Percentiles rank a stretch among this genome's conserved stretches.
These are phyloP conservation scores for Acanthoscelides obtectus DNA, from an alignment of 2,888 invertebrate genomes.

Conservation along the genomic window DNA sequence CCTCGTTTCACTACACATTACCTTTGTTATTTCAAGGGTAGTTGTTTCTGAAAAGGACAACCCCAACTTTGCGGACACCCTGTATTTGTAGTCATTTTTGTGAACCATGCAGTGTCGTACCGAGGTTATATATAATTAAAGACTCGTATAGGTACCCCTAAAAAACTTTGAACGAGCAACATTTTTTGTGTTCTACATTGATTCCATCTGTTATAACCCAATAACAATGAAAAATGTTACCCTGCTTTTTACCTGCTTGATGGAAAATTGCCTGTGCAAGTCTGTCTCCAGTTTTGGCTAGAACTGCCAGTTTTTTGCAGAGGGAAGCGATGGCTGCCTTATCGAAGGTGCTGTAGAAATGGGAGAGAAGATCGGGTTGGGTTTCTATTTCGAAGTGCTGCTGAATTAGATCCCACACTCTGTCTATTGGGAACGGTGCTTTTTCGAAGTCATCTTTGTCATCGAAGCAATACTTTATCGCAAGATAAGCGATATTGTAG, in stretches of 20 bases:
- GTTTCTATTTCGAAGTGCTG: slow-evolving; percentile 70
- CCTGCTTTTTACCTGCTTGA: slow-evolving; percentile 55
- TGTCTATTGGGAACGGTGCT: slow-evolving; percentile 61
- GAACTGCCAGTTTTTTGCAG: slow-evolving; percentile 65
- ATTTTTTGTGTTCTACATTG: too few species aligned
- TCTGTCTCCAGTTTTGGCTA: slow-evolving; percentile 67
- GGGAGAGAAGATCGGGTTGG: slow-evolving; percentile 63
- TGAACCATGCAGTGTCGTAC: too few species aligned
- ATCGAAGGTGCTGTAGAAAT: slow-evolving; percentile 76
- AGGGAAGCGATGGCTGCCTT: slow-evolving; percentile 74
- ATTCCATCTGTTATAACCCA: too few species aligned
- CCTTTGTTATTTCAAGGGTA: too few species aligned
- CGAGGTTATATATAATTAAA: too few species aligned
- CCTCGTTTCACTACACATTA: too few species aligned
- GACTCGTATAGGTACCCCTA: too few species aligned
- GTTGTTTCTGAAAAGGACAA: too few species aligned
- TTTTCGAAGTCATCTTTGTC: slow-evolving; percentile 72
- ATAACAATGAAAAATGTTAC: background rate
- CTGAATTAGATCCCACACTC: slow-evolving; percentile 67
- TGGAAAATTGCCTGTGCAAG: slow-evolving; percentile 66
- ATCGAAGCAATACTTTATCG: slow-evolving; percentile 84
- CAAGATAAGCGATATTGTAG: slow-evolving; percentile 35
- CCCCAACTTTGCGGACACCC: too few species aligned
- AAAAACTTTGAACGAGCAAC: too few species aligned
- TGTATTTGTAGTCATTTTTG: too few species aligned